Evolutionary conservation across 2,797 vertebrate species (phyloP).

Genomic region (Anguilla pacifica): DNA sequence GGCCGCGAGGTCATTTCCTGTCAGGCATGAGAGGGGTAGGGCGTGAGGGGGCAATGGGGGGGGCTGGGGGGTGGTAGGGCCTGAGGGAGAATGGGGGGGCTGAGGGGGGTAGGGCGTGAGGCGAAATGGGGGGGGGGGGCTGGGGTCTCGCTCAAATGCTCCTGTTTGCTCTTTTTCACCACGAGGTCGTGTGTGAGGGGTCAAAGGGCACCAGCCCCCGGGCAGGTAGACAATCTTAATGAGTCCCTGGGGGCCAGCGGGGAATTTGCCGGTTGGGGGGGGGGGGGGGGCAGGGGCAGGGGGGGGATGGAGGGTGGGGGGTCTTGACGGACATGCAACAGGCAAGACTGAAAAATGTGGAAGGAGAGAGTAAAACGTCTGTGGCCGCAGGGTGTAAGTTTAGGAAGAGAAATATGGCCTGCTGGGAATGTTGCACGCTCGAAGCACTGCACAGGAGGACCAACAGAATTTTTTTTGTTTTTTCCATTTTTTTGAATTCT

Average conservation of each 20-base stretch:
- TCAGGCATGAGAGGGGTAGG: slow-evolving; percentile 55
- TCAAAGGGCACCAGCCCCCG: slow-evolving; percentile 65
- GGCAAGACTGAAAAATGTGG: slow-evolving; percentile 33
- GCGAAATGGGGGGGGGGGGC: slow-evolving; percentile 47
- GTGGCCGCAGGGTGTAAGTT: neutral
- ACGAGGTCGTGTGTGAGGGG: slow-evolving; percentile 79
- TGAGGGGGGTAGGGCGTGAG: slow-evolving; percentile 12
- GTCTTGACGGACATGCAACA: slow-evolving; percentile 46
- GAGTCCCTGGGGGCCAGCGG: slow-evolving; percentile 64
- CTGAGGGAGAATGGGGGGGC: slow-evolving; percentile 50
- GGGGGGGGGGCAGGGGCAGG: neutral
- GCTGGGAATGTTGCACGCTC: slow-evolving; percentile 26
- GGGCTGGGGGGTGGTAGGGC: slow-evolving; percentile 47
- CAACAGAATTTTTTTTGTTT: slow-evolving; percentile 33
- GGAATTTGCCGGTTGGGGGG: neutral
- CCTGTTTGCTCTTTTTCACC: slow-evolving; percentile 79
- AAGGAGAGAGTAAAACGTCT: neutral
- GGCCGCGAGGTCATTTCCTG: slow-evolving; percentile 57
- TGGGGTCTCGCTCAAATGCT: slow-evolving; percentile 69
- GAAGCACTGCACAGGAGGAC: neutral
- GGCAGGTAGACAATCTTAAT: slow-evolving; percentile 74
- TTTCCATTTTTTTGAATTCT: neutral
- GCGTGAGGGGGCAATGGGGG: slow-evolving; percentile 26
- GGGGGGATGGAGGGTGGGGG: neutral
- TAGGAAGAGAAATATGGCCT: slow-evolving; percentile 12